Base-by-base conservation (phyloP, 2,113 vertebrate species). In the Lepisosteus osseus region DNA sequence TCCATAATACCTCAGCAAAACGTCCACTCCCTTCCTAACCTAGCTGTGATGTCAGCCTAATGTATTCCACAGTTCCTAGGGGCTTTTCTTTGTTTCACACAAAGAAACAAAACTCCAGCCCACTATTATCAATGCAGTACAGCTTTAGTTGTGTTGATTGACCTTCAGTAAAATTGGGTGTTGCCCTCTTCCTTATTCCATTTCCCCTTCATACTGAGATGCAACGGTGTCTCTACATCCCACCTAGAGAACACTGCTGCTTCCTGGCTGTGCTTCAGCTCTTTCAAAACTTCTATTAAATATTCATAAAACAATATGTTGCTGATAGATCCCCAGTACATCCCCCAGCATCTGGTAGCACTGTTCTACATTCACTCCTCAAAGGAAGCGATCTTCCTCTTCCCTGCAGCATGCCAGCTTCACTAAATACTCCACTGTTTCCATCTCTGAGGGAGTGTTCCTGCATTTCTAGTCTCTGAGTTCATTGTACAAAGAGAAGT, bases 271-370 rank as follows among this genome's bases (percentile, higher is more conserved):
- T 72, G 74, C 76, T 77, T 79, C 78, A 83, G 69, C 82, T 14
- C 61, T 67, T 29, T 43, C 77, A 75, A 83, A 75, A 44, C 41
- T n/a, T 69, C 51, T 54, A 80, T 89, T 75, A 89, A 86, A 89
- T 77, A 89, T 85, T 82, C 83, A 88, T 80, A 59, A 66, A 65
- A 72, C 68, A 74, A 61, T 71, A 74, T 15, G 68, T 70, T 80
- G 77, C 72, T 76, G 29, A 42, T 72, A 45, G 0, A 4, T 51
- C 4, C 82, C 67, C 68, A 76, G 79, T 77, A 29, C 54, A 77
- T 80, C 84, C 77, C 2, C 76, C 70, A 82, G 65, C 79, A 80
- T 72, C 83, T 84, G 84, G 78, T 71, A 81, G 79, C 69, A 77
- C 72, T 72, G 76, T 13, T 1, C 67, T 51, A 40, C 70, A 51